Evolutionary conservation across 2,888 invertebrate genomes (phyloP).

Genomic region (Lasioglossum figueresi): DNA sequence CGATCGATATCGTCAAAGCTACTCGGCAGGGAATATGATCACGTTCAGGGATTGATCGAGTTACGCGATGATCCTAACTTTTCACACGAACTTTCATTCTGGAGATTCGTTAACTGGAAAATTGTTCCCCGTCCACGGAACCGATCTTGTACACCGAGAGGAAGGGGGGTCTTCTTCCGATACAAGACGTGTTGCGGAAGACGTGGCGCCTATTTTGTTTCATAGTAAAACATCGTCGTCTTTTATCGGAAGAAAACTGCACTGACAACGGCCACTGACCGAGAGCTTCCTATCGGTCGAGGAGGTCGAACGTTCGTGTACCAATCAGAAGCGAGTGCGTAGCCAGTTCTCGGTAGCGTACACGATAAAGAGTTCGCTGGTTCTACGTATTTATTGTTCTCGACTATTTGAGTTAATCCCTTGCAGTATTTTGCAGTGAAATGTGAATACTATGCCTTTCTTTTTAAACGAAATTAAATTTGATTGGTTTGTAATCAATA

Average conservation of each 20-base stretch:
- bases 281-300: background rate
- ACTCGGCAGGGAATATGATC: background rate
- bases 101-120: background rate
- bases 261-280: no score
- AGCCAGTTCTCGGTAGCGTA: background rate
- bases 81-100: background rate
- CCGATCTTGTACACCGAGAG: background rate
- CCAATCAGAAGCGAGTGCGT: no score
- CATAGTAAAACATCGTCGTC: no score
- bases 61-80: background rate
- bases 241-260: background rate
- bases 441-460: no score
- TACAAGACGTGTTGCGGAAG: no score
- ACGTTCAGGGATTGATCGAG: background rate
- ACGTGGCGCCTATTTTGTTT: no score
- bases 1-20: conserved; percentile 51
- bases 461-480: no score
- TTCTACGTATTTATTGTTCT: conserved; percentile 3
- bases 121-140: background rate
- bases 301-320: background rate
- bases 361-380: background rate
- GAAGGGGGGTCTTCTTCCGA: background rate
- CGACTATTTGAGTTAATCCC: background rate
- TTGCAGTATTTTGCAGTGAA: no score
- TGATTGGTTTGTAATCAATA: no score